Evolutionary conservation across 2,113 vertebrate species (phyloP), one percentile per base, ranked within the genome.

Genomic region (Myocastor coypus): DNA sequence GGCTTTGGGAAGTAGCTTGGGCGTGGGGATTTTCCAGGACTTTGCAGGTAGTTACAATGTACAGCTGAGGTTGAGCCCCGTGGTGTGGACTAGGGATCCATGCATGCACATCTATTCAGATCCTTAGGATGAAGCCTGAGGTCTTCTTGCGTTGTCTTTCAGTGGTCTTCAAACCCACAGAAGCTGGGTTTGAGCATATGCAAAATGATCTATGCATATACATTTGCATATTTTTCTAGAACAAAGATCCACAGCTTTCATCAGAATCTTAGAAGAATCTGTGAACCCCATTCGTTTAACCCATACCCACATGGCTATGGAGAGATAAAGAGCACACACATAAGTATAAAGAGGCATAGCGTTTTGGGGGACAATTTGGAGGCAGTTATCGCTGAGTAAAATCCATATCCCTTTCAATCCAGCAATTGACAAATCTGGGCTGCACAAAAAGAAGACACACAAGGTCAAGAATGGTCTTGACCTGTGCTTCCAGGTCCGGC

Each of bases 341-440:
- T 66, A 71, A 91, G 64, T 71, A 24, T 50, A 88, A 78, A 91
- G 30, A 59, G 57, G 69, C 78, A 24, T 34, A 40, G 32, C 75
- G 68, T 94, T 73, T 73, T 26, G 50, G 57, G 92, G 78, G 50
- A 64, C 32, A 89, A 8, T 88, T 63, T 84, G 81, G 91, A 50
- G 89, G 80, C 24, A 80, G 40, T 81, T 59, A 7, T 85, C 32
- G n/a, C 22, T 83, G 32, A 0, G 1, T 73, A 89, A 82, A 95
- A 82, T 69, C 40, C n/a, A 59, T 34, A 85, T 91, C 12, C 13
- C 19, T 91, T 92, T 82, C 86, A 87, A 85, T 3, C 28, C 46
- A 73, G 73, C 37, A 83, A 59, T 82, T 89, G 86, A 83, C 91
- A 55, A 93, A 78, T 90, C 93, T 80, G 46, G 64, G 93, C 78